A percentile compares a stretch with the other conserved stretches of the same genome.
These are phyloP conservation scores for Siniperca chuatsi DNA, from an alignment of 2,113 vertebrate species.

Conservation along the genomic window DNA sequence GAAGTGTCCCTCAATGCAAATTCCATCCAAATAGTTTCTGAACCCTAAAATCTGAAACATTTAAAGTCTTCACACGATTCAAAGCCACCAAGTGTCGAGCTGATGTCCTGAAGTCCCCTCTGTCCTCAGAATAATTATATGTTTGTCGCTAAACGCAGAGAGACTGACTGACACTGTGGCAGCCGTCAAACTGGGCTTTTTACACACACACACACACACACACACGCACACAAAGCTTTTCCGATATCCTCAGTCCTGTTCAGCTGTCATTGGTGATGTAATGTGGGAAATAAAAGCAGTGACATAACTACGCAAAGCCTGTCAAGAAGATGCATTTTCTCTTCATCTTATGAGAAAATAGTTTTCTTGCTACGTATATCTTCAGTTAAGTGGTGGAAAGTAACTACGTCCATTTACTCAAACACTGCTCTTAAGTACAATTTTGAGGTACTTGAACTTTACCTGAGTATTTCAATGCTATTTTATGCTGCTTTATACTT, in stretches of 20 bases:
- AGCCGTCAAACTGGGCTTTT: background rate
- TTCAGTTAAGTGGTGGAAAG: background rate
- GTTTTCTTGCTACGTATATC: too few species aligned
- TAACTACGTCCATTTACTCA: background rate
- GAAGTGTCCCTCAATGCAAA: background rate
- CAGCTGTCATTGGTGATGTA: slow-evolving; percentile 34
- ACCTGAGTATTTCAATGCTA: background rate
- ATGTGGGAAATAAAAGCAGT: slow-evolving; percentile 25
- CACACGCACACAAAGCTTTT: background rate
- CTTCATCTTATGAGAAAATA: background rate
- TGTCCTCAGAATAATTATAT: slow-evolving; percentile 23
- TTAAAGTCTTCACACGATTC: slow-evolving; percentile 8
- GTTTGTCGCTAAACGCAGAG: background rate
- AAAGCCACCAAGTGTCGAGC: slow-evolving; percentile 12
- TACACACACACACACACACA: slow-evolving; percentile 8
- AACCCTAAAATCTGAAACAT: slow-evolving; percentile 26
- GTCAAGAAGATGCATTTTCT: background rate
- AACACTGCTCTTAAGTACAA: background rate
- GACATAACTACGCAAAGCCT: background rate
- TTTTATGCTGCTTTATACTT: background rate
- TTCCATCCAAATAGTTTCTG: slow-evolving; percentile 14
- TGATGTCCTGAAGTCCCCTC: slow-evolving; percentile 25
- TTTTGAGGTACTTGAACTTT: background rate
- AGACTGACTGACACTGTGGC: too few species aligned
- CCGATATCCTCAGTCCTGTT: background rate